A percentile compares a stretch with the other conserved stretches of the same genome.
Evolutionary conservation across 2,888 invertebrate genomes (phyloP).

Genomic region (Crossocerus cetratus): DNA sequence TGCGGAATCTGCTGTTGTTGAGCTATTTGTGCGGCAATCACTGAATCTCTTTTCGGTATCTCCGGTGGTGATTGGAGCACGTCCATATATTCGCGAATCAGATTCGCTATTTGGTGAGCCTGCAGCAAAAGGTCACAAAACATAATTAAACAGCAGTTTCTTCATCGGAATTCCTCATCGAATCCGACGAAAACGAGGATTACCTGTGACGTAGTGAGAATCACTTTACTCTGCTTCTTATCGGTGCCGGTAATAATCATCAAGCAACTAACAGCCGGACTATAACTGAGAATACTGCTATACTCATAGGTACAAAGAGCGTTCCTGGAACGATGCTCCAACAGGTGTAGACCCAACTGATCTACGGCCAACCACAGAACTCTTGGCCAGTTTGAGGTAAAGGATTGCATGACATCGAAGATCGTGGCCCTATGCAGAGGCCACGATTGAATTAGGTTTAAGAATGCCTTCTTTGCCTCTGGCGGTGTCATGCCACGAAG

Average conservation of each 20-base stretch:
- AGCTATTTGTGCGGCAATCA: conserved; percentile 68
- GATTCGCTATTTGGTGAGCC: conserved; percentile 95
- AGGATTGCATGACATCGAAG: conserved; percentile 97
- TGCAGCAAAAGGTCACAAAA: conserved; percentile 71
- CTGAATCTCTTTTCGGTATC: conserved; percentile 71
- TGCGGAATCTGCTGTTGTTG: conserved; percentile 58
- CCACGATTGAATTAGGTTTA: conserved; percentile 96
- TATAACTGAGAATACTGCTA: conserved; percentile 91
- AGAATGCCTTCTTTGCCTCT: conserved; percentile 94
- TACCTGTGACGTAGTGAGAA: conserved; percentile 94
- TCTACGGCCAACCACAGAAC: conserved; percentile 95
- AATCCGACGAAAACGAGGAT: not conserved
- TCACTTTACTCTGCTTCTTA: conserved; percentile 95
- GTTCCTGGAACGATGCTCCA: conserved; percentile 92
- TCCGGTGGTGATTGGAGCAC: conserved; percentile 79
- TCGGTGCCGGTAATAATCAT: conserved; percentile 95
- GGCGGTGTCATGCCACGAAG: conserved; percentile 90
- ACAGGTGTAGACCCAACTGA: conserved; percentile 92
- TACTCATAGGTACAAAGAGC: conserved; percentile 95
- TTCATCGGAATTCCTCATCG: too few relatives aligned
- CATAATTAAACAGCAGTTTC: not conserved
- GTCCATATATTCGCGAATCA: conserved; percentile 92
- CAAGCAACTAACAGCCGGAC: conserved; percentile 93
- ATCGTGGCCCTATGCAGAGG: conserved; percentile 94
- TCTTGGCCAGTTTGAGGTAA: conserved; percentile 97